phyloP scores from a whole-genome alignment of 2,888 invertebrate species.

The Callyntrura sp. region DNA sequence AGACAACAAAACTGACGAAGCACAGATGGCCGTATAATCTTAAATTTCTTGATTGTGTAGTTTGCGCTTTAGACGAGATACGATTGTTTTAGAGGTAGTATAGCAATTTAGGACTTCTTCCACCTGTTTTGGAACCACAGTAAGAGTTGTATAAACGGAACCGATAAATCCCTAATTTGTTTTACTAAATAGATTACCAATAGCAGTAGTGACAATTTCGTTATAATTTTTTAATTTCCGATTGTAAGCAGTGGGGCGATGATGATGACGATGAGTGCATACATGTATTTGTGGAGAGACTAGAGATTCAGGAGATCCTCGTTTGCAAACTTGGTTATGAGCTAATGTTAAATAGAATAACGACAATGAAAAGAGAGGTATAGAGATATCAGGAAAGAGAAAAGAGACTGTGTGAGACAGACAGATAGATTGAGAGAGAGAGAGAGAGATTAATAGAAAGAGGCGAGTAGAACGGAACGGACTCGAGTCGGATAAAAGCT shows the following conservation, averaged over 20 bases:
- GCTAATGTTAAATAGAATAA: neutral
- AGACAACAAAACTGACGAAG: constrained; percentile 11
- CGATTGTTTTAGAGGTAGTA: neutral
- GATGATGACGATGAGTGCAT: neutral
- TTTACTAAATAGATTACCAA: neutral
- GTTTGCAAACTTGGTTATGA: neutral
- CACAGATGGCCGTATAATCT: neutral
- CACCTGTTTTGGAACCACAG: neutral
- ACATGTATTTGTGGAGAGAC: neutral
- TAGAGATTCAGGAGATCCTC: neutral
- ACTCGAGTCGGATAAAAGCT: constrained; percentile 77
- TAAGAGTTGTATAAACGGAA: neutral
- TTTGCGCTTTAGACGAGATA: neutral
- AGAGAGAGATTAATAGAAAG: constrained; percentile 44
- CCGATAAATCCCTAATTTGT: neutral
- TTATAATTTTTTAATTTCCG: neutral
- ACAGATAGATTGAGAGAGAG: neutral
- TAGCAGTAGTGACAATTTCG: neutral
- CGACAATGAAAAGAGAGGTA: constrained; percentile 1
- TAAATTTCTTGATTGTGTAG: neutral
- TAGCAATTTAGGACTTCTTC: neutral
- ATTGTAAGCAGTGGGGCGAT: neutral
- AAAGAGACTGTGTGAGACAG: neutral
- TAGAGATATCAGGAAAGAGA: neutral
- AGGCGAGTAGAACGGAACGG: constrained; percentile 78